phyloP scores from a whole-genome alignment of 2,113 vertebrate genomes.

The Takifugu flavidus region DNA sequence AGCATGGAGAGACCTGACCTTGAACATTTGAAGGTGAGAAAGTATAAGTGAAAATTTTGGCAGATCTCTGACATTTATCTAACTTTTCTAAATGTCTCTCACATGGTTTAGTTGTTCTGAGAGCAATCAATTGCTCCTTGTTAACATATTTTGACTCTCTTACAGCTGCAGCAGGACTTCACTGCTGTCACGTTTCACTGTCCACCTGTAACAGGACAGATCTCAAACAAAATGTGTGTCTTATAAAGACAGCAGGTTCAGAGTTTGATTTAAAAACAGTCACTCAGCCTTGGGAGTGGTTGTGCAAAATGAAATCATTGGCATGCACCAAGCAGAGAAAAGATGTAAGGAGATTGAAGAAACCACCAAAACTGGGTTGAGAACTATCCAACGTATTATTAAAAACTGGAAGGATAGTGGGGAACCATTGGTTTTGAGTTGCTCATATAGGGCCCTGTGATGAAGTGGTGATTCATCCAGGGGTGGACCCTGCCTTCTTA shows the following conservation, averaged over 20 bases:
- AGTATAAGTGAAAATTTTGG: background rate
- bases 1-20: constrained; percentile 89
- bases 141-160: too few species aligned
- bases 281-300: constrained; percentile 18
- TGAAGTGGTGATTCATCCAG: too few species aligned
- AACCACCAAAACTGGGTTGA: too few species aligned
- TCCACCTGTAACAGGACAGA: constrained; percentile 20
- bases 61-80: background rate
- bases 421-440: too few species aligned
- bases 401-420: too few species aligned
- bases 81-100: background rate
- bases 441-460: too few species aligned
- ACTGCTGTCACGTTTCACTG: constrained; percentile 27
- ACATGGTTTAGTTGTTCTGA: background rate
- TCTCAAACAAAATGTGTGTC: constrained; percentile 16
- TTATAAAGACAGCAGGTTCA: constrained; percentile 13
- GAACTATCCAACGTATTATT: too few species aligned
- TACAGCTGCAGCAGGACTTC: background rate
- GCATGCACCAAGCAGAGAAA: too few species aligned
- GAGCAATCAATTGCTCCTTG: background rate
- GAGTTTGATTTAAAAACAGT: constrained; percentile 57
- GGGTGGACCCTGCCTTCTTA: too few species aligned
- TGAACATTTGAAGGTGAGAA: constrained; percentile 88
- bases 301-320: too few species aligned
- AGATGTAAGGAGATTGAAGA: too few species aligned